phyloP scores from a whole-genome alignment of 2,797 vertebrate genomes.

The Crypturellus tataupa region DNA sequence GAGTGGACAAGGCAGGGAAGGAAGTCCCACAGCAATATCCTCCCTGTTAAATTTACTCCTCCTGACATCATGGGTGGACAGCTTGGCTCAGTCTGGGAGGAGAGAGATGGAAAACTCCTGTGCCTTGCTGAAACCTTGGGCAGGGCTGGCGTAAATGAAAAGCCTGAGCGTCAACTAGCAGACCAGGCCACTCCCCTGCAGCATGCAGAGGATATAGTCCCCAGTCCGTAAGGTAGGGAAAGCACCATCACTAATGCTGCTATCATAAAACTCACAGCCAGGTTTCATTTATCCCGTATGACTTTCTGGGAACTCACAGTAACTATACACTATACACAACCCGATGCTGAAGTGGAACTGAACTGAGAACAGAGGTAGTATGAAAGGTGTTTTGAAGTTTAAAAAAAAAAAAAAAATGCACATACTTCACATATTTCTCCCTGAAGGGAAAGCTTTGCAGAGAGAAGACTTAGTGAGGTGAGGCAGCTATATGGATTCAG shows the following conservation, averaged over 20 bases:
- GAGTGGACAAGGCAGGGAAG: background rate
- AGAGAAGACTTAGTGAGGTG: background rate
- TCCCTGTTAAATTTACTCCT: background rate
- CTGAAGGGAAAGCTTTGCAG: background rate
- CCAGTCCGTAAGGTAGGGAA: background rate
- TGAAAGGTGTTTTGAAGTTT: background rate
- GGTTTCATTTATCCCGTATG: background rate
- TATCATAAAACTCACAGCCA: background rate
- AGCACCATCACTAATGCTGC: rapidly evolving
- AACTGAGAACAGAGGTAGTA: background rate
- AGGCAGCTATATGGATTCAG: background rate
- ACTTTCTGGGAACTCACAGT: background rate
- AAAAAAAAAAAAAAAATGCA: background rate
- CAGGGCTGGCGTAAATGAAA: background rate
- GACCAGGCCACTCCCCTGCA: background rate
- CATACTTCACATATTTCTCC: background rate
- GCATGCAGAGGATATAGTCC: background rate
- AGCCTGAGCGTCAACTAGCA: background rate
- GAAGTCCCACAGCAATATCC: background rate
- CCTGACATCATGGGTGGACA: rapidly evolving
- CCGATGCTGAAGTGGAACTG: background rate
- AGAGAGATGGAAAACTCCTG: background rate
- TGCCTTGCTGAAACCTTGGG: background rate
- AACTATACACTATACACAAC: background rate
- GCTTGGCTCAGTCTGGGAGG: background rate